Conservation (phyloP, 2,888 invertebrate species). For the Orthosia gothica region DNA sequence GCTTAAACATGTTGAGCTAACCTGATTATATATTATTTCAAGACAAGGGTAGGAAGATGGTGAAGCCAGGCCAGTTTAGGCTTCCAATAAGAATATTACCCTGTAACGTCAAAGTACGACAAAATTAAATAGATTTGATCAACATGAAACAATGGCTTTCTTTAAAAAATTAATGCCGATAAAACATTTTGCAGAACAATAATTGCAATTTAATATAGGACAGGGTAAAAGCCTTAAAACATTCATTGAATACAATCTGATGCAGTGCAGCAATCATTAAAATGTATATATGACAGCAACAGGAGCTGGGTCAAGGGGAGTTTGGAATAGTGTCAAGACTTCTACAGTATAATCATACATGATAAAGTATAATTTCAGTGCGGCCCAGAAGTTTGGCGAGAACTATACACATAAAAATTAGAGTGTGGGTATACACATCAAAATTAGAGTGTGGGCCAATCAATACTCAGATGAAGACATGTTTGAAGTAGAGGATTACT, state of each 20-base stretch:
- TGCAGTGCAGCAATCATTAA: conserved; percentile 40
- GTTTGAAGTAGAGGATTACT: not conserved
- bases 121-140: not conserved
- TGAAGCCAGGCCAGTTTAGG: not conserved
- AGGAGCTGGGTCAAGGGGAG: conserved; percentile 58
- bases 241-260: conserved; percentile 47
- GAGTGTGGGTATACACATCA: conserved; percentile 2
- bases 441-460: conserved; percentile 14
- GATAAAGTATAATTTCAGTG: conserved; percentile 7
- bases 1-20: too few species aligned
- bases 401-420: too few species aligned
- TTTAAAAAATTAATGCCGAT: not conserved
- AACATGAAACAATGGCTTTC: not conserved
- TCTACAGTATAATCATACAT: conserved; percentile 32
- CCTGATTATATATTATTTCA: too few species aligned
- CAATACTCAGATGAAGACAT: not conserved
- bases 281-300: conserved; percentile 44
- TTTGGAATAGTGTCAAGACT: conserved; percentile 57
- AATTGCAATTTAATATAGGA: conserved; percentile 35
- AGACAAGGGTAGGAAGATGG: too few species aligned
- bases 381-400: too few species aligned
- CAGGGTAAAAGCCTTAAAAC: conserved; percentile 44
- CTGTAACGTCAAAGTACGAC: not conserved
- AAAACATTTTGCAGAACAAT: conserved; percentile 1
- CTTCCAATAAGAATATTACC: not conserved